These are phyloP conservation scores for Electrona antarctica DNA, from an alignment of 2,113 vertebrate species.

Conservation along the genomic window DNA sequence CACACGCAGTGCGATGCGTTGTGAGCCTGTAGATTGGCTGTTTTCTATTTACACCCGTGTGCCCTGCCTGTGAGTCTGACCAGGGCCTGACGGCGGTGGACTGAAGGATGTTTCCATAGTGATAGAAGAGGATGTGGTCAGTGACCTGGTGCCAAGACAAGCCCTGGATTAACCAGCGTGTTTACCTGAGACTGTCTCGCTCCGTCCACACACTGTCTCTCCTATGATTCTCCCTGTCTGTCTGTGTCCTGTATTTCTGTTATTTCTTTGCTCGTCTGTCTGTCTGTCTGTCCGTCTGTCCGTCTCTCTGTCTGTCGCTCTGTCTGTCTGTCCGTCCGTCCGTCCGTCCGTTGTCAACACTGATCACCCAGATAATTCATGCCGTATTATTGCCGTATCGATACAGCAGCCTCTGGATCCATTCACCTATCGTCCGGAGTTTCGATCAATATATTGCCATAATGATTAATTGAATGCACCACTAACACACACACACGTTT, in stretches of 20 bases:
- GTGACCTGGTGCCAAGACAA: constrained; percentile 63
- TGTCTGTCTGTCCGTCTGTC: constrained; percentile 3
- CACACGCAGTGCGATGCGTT: no score
- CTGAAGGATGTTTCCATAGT: constrained; percentile 69
- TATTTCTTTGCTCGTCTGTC: neutral
- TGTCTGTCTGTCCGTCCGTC: constrained; percentile 6
- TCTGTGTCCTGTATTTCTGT: neutral
- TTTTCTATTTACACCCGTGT: neutral
- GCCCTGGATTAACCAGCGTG: constrained; percentile 38
- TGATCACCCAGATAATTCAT: no score
- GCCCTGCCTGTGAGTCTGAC: neutral
- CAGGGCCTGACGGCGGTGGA: constrained; percentile 27
- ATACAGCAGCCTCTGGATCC: no score
- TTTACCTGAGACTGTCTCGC: constrained; percentile 54
- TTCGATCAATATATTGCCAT: no score
- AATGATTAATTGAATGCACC: neutral
- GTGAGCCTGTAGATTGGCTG: no score
- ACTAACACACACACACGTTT: constrained; percentile 78
- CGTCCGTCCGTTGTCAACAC: neutral
- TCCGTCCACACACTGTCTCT: constrained; percentile 8
- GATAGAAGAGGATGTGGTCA: constrained; percentile 77
- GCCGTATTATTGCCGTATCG: no score
- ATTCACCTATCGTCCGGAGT: no score
- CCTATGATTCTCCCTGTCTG: constrained; percentile 10
- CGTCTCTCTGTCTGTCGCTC: neutral